phyloP scores from a whole-genome alignment of 2,888 invertebrate genomes.

The Helleia helle region DNA sequence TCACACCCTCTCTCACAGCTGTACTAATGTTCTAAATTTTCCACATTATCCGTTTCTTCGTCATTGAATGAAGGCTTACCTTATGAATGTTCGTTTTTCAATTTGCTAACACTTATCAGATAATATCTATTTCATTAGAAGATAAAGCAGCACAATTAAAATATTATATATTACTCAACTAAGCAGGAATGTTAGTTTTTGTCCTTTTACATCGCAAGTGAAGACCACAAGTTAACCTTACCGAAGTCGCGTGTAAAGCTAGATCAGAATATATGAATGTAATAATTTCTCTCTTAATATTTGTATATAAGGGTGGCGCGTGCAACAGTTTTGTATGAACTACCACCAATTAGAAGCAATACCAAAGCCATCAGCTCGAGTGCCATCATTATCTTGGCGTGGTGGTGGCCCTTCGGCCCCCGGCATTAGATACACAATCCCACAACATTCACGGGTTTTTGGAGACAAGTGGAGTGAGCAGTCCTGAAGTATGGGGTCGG shows the following conservation, averaged over 20 bases:
- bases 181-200: too few relatives aligned
- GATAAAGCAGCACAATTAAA: too few relatives aligned
- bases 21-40: too few relatives aligned
- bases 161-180: too few relatives aligned
- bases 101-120: too few relatives aligned
- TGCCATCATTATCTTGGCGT: slow-evolving; percentile 68
- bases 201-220: too few relatives aligned
- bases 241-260: neutral
- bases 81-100: too few relatives aligned
- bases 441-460: slow-evolving; percentile 59
- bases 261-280: slow-evolving; percentile 10
- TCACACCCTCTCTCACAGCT: too few relatives aligned
- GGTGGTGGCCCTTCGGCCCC: slow-evolving; percentile 40
- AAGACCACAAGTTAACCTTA: too few relatives aligned
- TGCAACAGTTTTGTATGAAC: slow-evolving; percentile 69
- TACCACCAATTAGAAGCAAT: slow-evolving; percentile 69
- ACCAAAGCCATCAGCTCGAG: slow-evolving; percentile 65
- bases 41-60: too few relatives aligned
- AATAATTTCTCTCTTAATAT: slow-evolving; percentile 18
- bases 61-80: too few relatives aligned
- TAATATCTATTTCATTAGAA: too few relatives aligned
- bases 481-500: slow-evolving; percentile 65
- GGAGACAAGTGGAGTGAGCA: slow-evolving; percentile 74
- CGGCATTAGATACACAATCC: slow-evolving; percentile 47
- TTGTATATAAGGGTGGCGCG: slow-evolving; percentile 55